Percentiles rank a stretch among this genome's conserved stretches.
phyloP scores from a whole-genome alignment of 2,797 vertebrate genomes.

The Salarias fasciatus region DNA sequence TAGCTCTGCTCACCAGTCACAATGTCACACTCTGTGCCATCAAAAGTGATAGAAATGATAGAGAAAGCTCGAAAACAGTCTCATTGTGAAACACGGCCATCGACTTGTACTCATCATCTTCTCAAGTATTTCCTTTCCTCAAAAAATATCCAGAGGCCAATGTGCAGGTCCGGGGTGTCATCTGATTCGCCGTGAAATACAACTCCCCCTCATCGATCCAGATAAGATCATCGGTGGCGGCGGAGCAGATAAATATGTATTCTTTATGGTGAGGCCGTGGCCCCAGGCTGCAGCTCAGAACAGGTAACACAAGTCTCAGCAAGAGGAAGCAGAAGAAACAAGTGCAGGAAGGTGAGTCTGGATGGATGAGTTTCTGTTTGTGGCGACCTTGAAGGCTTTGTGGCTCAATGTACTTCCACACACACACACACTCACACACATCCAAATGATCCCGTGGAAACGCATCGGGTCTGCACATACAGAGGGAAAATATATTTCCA shows the following conservation, averaged over 20 bases:
- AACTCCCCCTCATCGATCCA: constrained; percentile 71
- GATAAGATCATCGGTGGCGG: constrained; percentile 51
- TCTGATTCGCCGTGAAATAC: constrained; percentile 62
- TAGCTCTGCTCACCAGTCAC: too few relatives aligned
- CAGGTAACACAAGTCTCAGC: constrained; percentile 41
- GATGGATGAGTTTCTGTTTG: too few relatives aligned
- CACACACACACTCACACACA: not conserved
- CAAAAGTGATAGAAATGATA: too few relatives aligned
- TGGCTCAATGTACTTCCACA: constrained; percentile 21
- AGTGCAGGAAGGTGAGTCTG: too few relatives aligned
- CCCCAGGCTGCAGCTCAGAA: constrained; percentile 43
- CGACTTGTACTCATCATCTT: not conserved
- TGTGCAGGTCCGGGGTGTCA: constrained; percentile 30
- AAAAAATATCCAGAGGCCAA: not conserved
- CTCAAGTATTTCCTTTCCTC: not conserved
- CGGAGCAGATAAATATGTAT: constrained; percentile 67
- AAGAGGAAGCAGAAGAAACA: too few relatives aligned
- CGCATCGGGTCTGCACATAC: too few relatives aligned
- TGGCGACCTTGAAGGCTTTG: too few relatives aligned
- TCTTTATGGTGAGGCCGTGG: constrained; percentile 54
- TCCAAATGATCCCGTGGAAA: constrained; percentile 13
- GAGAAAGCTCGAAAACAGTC: not conserved
- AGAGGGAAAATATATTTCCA: constrained; percentile 37
- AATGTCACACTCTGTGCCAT: too few relatives aligned
- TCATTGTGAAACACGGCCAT: constrained; percentile 3